These are phyloP conservation scores for Chitala chitala DNA, from an alignment of 2,113 vertebrate genomes.

Conservation along the genomic window DNA sequence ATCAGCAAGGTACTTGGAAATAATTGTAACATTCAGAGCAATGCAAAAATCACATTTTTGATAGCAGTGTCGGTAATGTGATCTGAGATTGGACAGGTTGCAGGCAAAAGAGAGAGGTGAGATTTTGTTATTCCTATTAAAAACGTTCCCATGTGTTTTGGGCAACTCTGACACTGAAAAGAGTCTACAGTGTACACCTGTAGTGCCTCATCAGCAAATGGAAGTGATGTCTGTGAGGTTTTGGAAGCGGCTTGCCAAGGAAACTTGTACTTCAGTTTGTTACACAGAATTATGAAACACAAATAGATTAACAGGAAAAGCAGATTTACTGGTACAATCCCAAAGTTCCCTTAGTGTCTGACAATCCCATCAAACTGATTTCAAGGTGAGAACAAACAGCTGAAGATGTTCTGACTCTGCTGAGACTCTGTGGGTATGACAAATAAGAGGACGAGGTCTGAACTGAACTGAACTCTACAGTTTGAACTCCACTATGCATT, in stretches of 20 bases:
- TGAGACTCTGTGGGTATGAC: neutral
- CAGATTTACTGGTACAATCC: conserved; percentile 11
- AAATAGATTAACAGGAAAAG: conserved; percentile 3
- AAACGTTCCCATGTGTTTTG: neutral
- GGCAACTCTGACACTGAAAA: neutral
- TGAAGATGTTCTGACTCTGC: neutral
- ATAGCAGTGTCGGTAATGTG: neutral
- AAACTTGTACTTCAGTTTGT: conserved; percentile 11
- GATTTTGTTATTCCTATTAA: neutral
- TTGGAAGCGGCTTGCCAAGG: neutral
- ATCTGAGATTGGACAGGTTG: neutral
- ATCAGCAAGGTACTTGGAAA: too few species aligned
- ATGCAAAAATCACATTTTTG: neutral
- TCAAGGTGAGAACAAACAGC: conserved; percentile 3
- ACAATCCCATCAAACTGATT: neutral
- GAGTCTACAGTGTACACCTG: neutral
- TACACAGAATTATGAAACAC: conserved; percentile 9
- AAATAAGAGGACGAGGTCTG: neutral
- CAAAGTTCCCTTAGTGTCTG: neutral
- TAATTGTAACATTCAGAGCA: neutral
- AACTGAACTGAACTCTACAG: neutral
- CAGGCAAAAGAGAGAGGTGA: neutral
- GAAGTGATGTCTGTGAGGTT: neutral
- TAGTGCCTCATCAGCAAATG: neutral
- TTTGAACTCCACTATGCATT: neutral